Evolutionary conservation across 2,797 vertebrate species (phyloP).

Genomic region (Sus cebifrons): DNA sequence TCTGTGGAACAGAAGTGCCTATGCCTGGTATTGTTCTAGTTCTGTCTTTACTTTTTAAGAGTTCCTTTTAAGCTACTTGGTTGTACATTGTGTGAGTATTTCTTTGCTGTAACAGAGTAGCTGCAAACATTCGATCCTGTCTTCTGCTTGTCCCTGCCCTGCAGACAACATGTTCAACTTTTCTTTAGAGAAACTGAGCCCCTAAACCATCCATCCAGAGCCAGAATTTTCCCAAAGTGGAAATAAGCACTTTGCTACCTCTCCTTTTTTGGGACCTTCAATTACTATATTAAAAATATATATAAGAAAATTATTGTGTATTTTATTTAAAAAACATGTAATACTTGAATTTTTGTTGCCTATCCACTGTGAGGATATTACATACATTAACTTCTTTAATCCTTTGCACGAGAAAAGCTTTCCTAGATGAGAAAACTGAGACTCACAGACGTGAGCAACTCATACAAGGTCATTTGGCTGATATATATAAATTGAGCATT

Average conservation of each 20-base stretch:
- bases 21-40: background rate
- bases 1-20: background rate
- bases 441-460: background rate
- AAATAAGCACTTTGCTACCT: background rate
- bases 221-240: background rate
- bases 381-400: constrained; percentile 20
- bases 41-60: background rate
- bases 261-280: background rate
- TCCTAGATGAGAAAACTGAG: background rate
- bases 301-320: background rate
- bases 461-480: background rate
- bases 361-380: background rate
- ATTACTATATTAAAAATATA: background rate
- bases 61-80: background rate
- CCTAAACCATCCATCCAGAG: background rate
- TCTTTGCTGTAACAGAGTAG: background rate
- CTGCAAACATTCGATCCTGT: background rate
- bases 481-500: background rate
- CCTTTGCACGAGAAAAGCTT: background rate
- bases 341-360: background rate
- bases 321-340: constrained; percentile 36
- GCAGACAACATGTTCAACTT: background rate
- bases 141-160: background rate
- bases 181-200: background rate
- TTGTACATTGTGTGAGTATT: background rate